Conservation (phyloP, 2,888 invertebrate genomes). For the Plagodis pulveraria region DNA sequence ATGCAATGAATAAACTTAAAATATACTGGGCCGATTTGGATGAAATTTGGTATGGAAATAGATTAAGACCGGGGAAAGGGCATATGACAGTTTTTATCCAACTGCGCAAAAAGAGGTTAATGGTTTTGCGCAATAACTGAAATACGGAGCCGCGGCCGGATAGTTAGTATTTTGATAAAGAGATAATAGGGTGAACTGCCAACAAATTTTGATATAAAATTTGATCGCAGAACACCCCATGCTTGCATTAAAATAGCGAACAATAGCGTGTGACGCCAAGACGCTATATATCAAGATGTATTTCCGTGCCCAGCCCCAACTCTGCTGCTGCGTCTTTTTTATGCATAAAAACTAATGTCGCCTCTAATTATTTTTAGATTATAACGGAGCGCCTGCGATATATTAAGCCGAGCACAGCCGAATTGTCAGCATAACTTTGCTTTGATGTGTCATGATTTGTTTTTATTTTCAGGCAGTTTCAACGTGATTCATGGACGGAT, state of each 20-base stretch:
- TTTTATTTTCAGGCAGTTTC: constrained; percentile 79
- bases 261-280: constrained; percentile 68
- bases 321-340: constrained; percentile 77
- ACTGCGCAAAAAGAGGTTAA: no score
- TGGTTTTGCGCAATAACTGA: no score
- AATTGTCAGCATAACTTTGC: constrained; percentile 84
- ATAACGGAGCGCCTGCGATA: constrained; percentile 82
- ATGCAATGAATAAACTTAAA: no score
- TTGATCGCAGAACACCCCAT: constrained; percentile 59
- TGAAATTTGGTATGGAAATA: no score
- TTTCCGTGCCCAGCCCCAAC: constrained; percentile 72
- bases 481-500: constrained; percentile 79
- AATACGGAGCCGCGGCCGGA: no score
- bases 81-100: no score
- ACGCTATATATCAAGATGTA: constrained; percentile 77
- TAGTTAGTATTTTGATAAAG: no score
- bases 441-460: constrained; percentile 83
- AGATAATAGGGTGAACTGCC: no score
- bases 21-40: no score
- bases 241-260: constrained; percentile 56
- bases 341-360: constrained; percentile 84
- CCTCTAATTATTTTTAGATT: constrained; percentile 85
- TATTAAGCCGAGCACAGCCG: constrained; percentile 79
- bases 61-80: no score
- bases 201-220: no score